These are phyloP conservation scores for Chaenogobius annularis DNA, from an alignment of 2,113 vertebrate genomes.

Conservation along the genomic window DNA sequence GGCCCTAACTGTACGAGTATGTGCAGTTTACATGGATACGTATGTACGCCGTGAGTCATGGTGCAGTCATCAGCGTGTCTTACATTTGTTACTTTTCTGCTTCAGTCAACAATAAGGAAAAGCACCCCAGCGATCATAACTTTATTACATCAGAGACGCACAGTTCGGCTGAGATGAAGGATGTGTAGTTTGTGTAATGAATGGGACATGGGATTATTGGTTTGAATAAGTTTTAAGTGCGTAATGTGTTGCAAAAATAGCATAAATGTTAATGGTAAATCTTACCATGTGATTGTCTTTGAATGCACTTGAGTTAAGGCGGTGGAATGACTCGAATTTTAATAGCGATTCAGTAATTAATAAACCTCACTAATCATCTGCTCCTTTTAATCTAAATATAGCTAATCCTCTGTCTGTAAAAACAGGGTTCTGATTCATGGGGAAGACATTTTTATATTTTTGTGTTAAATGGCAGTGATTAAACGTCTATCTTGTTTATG, in stretches of 20 bases:
- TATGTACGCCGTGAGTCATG: conserved; percentile 12
- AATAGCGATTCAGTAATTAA: no score
- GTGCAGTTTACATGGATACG: neutral
- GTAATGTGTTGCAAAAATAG: neutral
- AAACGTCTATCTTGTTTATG: no score
- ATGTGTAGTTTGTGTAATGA: neutral
- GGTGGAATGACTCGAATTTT: no score
- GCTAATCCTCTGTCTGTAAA: no score
- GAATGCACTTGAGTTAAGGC: neutral
- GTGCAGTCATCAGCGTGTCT: conserved; percentile 6
- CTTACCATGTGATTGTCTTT: neutral
- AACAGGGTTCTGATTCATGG: no score
- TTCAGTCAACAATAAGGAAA: conserved; percentile 14
- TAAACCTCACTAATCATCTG: no score
- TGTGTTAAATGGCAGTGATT: no score
- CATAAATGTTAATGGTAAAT: neutral
- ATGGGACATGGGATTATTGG: neutral
- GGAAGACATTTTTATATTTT: no score
- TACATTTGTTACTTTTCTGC: conserved; percentile 14
- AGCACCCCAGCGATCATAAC: neutral
- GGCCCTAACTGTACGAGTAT: neutral
- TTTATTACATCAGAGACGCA: neutral
- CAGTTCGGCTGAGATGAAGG: neutral
- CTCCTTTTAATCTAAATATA: no score
- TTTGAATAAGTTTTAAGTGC: neutral